Evolutionary conservation across 2,888 invertebrate species (phyloP), one percentile per base, ranked within the genome.

Genomic region (Charanyca ferruginea): DNA sequence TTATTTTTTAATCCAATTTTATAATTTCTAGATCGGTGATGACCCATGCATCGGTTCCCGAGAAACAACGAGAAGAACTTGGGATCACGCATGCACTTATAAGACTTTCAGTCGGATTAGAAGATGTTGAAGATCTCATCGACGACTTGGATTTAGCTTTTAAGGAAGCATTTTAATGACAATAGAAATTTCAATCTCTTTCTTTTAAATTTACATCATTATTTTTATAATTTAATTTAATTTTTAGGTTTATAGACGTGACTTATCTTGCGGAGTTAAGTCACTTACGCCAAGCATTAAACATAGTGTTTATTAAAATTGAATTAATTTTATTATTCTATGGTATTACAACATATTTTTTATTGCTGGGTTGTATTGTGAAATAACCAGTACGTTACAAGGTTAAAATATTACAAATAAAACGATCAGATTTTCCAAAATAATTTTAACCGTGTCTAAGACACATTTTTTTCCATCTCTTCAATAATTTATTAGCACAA

Each of bases 41-140:
- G 99, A 99, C 99, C 0, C 99, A 99, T 88, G 98, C 99, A 1
- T 98, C 98, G 0, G 97, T 99, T 32, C 98, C 99, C 0, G 96
- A 95, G 61, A 97, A 97, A 49, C 97, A 97, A 75, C 95, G 98
- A 72, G 93, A 90, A 28, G 93, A 95, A 71, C 95, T 99, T 32
- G 98, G 98, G 16, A 99, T 99, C 75, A 97, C 97, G 0, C 98
- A 99, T 87, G 97, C 97, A 42, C 95, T 99, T 25, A 96, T 99
- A 60, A 96, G 99, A 75, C 91, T 99, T 32, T 99, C 99, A 0
- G 97, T 99, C 58, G 99, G 99, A 4, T 92, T 99, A 35, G 99
- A 99, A 95, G 97, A 98, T 81, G 95, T 96, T 3, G 97, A 97
- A 45, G 99, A 99, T 94, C 96, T 99, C 58, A 96, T 99, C 57